Base-by-base conservation (phyloP, 2,113 vertebrate species). In the Agelaius tricolor region DNA sequence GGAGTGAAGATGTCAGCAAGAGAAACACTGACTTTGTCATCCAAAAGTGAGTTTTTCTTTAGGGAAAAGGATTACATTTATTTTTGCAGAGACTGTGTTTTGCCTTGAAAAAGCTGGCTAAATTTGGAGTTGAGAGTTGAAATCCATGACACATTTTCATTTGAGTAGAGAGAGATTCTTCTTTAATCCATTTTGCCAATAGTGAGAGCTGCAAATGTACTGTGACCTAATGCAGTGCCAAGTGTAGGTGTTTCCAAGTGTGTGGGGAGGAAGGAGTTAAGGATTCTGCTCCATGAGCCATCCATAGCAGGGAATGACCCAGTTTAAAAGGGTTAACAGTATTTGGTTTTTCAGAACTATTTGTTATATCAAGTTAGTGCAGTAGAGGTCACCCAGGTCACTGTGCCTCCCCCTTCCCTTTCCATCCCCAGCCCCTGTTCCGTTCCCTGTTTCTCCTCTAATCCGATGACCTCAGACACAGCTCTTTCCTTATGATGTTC, bases 311-410 rank as follows among this genome's bases (percentile, higher is more conserved):
- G 94, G 96, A 89, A 83, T 97, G 97, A 97, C 97, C 97, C 92
- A 94, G 94, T 96, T 97, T 86, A 95, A 96, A 98, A 97, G 98
- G 98, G 97, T 98, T 98, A 98, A 98, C 96, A 96, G 96, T 96
- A 97, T 97, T 97, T 97, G 97, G 95, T 94, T 97, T 97, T 96
- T 96, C 92, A 92, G 96, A 97, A 97, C 97, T 97, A 97, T 98
- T 97, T 98, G 97, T 98, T 98, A 97, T 95, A 98, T 97, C 97
- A 95, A 97, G 97, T 98, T 98, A 98, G 97, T 87, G 96, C 96
- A 94, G 97, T 94, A 96, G 96, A 89, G 98, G 97, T 97, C 97
- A 95, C 69, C 6, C 51, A 80, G 97, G 98, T 97, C 97, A 87
- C 6, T 82, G 27, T 13, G 49, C 91, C 93, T 75, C 93, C 94